Base-by-base conservation (phyloP, 2,888 invertebrate genomes). In the Eremobia ochroleuca region DNA sequence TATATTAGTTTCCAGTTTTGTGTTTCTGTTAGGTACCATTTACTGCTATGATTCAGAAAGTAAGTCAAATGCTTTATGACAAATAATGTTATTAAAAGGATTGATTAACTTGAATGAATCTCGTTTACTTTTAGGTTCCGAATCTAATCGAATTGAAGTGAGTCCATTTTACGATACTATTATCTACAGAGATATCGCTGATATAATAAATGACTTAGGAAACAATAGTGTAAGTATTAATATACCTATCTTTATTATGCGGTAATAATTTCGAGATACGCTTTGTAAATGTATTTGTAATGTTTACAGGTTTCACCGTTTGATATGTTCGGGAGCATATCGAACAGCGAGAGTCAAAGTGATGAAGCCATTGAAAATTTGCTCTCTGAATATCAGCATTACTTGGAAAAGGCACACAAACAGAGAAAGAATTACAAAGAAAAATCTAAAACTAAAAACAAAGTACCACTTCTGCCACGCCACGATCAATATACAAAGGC, bases 361-460 rank as follows among this genome's bases (percentile, higher is more conserved):
- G 93, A 94, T 43, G 96, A 97, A 85, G 93, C 94, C 71, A 88
- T 95, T 34, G 95, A 96, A 82, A 94, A 95, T 85, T 92, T 97
- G 64, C 83, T 96, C 81, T 90, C 92, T 46, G 96, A 96, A 91
- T 97, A 96, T 84, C 95, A 96, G 86, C 93, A 92, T 67, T 94
- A 94, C 84, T 92, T 97, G 88, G 95, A 96, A 64, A 96, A 93
- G 87, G 96, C 95, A 75, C 94, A 96, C 68, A 95, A 95, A 81
- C 95, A 96, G 83, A 92, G 92, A 81, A 86, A 92, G 73, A 91
- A 90, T 72, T 95, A 94, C 82, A 81, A 93, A 25, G 94, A 95
- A 85, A 95, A 94, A 88, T 84, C 89, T 40, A 95, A 94, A 90
- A 76, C 85, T 4, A 96, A 96, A 93, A 96, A 95, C 80, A 96